Conservation (phyloP, 2,888 invertebrate species). For the Eristalinus sepulchralis region DNA sequence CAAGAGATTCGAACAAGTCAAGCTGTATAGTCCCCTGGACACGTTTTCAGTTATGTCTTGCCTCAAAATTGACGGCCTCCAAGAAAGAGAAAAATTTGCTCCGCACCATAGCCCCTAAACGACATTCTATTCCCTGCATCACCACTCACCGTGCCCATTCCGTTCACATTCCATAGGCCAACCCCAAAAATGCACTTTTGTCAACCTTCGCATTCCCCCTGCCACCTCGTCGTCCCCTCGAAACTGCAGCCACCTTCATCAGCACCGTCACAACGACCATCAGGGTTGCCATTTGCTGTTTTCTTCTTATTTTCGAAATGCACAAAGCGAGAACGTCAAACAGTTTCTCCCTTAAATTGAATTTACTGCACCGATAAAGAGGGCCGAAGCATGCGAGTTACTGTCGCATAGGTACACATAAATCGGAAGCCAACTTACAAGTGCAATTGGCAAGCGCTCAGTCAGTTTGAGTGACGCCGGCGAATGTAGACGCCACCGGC, state of each 20-base stretch:
- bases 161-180: too few species aligned
- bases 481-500: not conserved
- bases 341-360: conserved; percentile 51
- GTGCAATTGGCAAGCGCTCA: conserved; percentile 66
- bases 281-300: not conserved
- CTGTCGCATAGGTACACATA: conserved; percentile 67
- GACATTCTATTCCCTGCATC: too few species aligned
- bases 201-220: not conserved
- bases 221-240: not conserved
- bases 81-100: too few species aligned
- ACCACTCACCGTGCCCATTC: too few species aligned
- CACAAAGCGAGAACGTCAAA: conserved; percentile 19
- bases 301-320: not conserved
- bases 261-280: not conserved
- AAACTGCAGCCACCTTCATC: conserved; percentile 45
- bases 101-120: too few species aligned
- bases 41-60: too few species aligned
- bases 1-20: too few species aligned
- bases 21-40: too few species aligned
- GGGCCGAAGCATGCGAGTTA: conserved; percentile 65
- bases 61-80: too few species aligned
- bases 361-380: conserved; percentile 58
- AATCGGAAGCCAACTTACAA: conserved; percentile 68
- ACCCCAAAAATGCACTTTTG: too few species aligned
- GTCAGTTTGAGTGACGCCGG: not conserved